Percentiles rank a stretch among this genome's conserved stretches.
Evolutionary conservation across 2,113 vertebrate genomes (phyloP).

Genomic region (Erpornis zantholeuca): DNA sequence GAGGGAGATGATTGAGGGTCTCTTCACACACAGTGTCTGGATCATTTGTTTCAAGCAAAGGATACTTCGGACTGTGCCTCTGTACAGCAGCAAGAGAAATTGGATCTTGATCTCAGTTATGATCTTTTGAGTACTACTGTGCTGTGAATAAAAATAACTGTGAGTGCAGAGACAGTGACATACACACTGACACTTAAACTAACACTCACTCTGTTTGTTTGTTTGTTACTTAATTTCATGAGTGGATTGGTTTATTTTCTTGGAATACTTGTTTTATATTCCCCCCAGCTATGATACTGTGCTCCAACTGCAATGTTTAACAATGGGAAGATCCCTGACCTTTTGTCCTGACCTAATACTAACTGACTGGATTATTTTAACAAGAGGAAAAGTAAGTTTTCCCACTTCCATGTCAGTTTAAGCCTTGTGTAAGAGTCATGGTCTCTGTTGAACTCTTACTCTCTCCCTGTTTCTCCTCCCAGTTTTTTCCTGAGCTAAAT

Average conservation of each 20-base stretch:
- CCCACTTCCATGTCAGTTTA: constrained; percentile 15
- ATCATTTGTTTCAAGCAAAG: background rate
- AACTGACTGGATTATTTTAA: constrained; percentile 17
- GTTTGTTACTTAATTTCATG: background rate
- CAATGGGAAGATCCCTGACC: constrained; percentile 1
- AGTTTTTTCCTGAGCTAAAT: background rate
- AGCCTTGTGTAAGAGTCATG: background rate
- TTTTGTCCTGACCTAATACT: constrained; percentile 44
- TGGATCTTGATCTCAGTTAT: background rate
- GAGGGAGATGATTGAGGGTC: background rate
- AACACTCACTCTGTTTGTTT: background rate
- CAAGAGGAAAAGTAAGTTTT: constrained; percentile 40
- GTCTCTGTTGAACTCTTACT: background rate
- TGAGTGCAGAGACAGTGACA: background rate
- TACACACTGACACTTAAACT: background rate
- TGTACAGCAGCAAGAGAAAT: background rate
- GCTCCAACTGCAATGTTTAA: constrained; percentile 9
- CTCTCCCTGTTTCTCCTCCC: background rate
- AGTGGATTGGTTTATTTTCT: background rate
- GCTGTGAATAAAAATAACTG: background rate
- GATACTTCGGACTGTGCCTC: background rate
- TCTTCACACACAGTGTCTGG: background rate
- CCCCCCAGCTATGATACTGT: background rate
- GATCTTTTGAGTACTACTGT: background rate
- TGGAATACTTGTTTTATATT: background rate